These are phyloP conservation scores for Holocentrus rufus DNA, from an alignment of 2,797 vertebrate species.

Conservation along the genomic window DNA sequence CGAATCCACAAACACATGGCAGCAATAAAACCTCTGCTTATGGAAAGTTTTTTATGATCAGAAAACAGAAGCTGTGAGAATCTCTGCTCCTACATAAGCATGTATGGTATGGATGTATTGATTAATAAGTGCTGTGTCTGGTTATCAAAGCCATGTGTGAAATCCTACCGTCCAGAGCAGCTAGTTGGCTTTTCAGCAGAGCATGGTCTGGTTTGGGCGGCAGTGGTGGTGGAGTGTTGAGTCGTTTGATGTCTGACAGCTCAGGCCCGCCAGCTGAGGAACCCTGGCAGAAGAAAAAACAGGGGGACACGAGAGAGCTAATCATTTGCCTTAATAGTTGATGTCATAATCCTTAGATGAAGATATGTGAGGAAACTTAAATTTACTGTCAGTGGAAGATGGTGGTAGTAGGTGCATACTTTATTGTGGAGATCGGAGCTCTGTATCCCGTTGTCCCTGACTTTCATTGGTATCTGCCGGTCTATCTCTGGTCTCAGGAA, in stretches of 20 bases:
- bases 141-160: slow-evolving; percentile 8
- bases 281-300: slow-evolving; percentile 50
- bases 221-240: slow-evolving; percentile 86
- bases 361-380: too few relatives aligned
- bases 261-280: slow-evolving; percentile 86
- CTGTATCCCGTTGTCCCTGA: slow-evolving; percentile 89
- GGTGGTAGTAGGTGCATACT: slow-evolving; percentile 73
- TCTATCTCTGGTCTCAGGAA: slow-evolving; percentile 89
- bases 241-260: slow-evolving; percentile 83
- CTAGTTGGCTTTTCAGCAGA: slow-evolving; percentile 85
- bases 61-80: background rate
- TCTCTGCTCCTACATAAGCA: background rate
- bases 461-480: slow-evolving; percentile 85
- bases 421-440: slow-evolving; percentile 83
- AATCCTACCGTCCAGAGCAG: slow-evolving; percentile 83
- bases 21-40: background rate
- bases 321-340: slow-evolving; percentile 25
- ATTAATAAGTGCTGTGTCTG: background rate
- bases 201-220: slow-evolving; percentile 89
- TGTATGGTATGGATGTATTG: background rate
- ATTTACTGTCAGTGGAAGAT: background rate
- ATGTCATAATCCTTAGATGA: slow-evolving; percentile 15
- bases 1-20: slow-evolving; percentile 1
- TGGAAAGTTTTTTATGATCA: background rate
- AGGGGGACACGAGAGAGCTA: slow-evolving; percentile 27